Evolutionary conservation across 2,113 vertebrate genomes (phyloP).

Genomic region (Atrichornis clamosus): DNA sequence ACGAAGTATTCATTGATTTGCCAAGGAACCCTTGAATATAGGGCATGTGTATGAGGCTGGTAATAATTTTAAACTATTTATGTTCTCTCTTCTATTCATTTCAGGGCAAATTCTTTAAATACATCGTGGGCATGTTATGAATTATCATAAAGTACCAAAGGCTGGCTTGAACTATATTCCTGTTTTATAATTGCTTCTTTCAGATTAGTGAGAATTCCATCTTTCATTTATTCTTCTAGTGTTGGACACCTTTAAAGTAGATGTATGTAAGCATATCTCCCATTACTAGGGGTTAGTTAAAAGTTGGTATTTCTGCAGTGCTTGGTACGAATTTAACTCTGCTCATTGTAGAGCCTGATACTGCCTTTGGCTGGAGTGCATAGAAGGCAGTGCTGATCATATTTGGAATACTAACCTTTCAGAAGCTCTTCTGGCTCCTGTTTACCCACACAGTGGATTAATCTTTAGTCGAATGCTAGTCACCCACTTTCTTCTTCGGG

Average conservation of each 20-base stretch:
- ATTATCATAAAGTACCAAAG: not conserved
- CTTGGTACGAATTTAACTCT: not conserved
- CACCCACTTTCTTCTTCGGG: not conserved
- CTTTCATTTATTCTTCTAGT: not conserved
- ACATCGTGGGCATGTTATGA: not conserved
- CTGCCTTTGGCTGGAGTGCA: not conserved
- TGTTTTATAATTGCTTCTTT: not conserved
- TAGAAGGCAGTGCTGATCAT: not conserved
- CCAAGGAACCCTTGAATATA: not conserved
- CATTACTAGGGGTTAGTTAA: not conserved
- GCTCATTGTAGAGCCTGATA: not conserved
- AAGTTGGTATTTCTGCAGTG: not conserved
- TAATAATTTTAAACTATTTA: not conserved
- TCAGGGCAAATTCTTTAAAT: not conserved
- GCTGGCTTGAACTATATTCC: not conserved
- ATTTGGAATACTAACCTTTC: not conserved
- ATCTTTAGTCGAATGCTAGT: not conserved
- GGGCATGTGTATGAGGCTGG: not conserved
- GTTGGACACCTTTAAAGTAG: not conserved
- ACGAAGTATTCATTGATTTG: not conserved
- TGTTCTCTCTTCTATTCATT: not conserved
- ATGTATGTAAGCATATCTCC: accelerated
- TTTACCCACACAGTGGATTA: not conserved
- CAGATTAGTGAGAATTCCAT: not conserved
- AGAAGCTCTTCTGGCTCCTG: not conserved